Percentiles rank a stretch among this genome's conserved stretches.
Conservation (phyloP, 2,797 vertebrate species). For the Pantherophis alleghaniensis region DNA sequence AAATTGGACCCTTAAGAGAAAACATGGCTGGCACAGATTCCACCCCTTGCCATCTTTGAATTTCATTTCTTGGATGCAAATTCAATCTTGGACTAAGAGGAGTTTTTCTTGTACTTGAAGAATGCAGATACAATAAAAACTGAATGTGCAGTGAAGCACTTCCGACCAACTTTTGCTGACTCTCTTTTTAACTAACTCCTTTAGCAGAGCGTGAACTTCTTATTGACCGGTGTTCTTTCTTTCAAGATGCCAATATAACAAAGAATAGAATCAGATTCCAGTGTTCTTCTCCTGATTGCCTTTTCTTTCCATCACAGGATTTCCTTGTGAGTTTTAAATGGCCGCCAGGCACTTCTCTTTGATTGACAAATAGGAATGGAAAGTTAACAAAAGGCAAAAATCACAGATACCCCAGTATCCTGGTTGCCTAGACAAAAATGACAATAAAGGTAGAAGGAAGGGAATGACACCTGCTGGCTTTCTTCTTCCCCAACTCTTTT, state of each 20-base stretch:
- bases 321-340: conserved; percentile 4
- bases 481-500: not conserved
- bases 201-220: not conserved
- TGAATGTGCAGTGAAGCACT: not conserved
- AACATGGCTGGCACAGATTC: not conserved
- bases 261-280: not conserved
- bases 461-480: not conserved
- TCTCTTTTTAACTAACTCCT: not conserved
- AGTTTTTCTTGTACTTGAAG: not conserved
- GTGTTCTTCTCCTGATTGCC: not conserved
- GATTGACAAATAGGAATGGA: conserved; percentile 20
- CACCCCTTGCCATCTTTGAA: not conserved
- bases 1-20: not conserved
- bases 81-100: not conserved
- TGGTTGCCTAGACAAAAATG: not conserved
- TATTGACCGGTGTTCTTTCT: not conserved
- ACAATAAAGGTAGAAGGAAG: not conserved
- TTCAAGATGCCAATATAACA: not conserved
- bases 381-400: conserved; percentile 13
- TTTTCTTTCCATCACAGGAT: not conserved
- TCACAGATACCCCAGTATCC: not conserved
- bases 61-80: not conserved
- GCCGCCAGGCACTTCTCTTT: not conserved
- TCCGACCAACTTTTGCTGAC: not conserved
- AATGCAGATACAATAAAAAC: not conserved